These are phyloP conservation scores for Subanguina moxae DNA, from an alignment of 1,140 invertebrate genomes.

Conservation along the genomic window DNA sequence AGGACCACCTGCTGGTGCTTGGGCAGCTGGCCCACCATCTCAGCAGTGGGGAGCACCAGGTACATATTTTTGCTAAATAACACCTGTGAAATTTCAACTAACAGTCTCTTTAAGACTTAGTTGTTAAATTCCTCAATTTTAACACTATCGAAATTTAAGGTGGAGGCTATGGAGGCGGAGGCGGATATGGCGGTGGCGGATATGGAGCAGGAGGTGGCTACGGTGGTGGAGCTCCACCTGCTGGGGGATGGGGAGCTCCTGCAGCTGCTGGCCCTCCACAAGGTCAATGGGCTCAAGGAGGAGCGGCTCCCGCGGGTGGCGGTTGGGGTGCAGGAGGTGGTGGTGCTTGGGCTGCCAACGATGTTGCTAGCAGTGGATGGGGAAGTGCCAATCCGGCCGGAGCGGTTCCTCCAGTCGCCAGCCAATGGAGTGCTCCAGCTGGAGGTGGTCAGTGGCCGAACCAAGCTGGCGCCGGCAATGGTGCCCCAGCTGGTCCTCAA, in stretches of 20 bases:
- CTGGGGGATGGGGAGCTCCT: not conserved
- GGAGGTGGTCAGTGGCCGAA: constrained; percentile 18
- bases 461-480: not conserved
- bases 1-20: constrained; percentile 6
- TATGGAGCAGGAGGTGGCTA: constrained; percentile 29
- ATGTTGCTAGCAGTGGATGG: constrained; percentile 11
- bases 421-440: constrained; percentile 15
- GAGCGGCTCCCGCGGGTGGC: constrained; percentile 3
- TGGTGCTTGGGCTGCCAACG: constrained; percentile 14
- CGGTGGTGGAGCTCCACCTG: constrained; percentile 20
- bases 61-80: not conserved
- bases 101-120: not conserved
- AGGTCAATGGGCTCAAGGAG: constrained; percentile 7
- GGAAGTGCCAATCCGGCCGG: constrained; percentile 1
- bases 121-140: not conserved
- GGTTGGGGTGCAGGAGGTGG: constrained; percentile 21
- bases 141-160: no score
- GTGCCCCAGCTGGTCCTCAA: constrained; percentile 5
- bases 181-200: constrained; percentile 20
- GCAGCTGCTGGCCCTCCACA: constrained; percentile 12
- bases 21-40: constrained; percentile 13
- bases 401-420: constrained; percentile 13
- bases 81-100: not conserved
- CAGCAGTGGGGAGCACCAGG: constrained; percentile 3
- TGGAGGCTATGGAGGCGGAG: constrained; percentile 15